Evolutionary conservation across 1,140 invertebrate species (phyloP), one percentile per base, ranked within the genome.

Genomic region (Drosophila pachea): DNA sequence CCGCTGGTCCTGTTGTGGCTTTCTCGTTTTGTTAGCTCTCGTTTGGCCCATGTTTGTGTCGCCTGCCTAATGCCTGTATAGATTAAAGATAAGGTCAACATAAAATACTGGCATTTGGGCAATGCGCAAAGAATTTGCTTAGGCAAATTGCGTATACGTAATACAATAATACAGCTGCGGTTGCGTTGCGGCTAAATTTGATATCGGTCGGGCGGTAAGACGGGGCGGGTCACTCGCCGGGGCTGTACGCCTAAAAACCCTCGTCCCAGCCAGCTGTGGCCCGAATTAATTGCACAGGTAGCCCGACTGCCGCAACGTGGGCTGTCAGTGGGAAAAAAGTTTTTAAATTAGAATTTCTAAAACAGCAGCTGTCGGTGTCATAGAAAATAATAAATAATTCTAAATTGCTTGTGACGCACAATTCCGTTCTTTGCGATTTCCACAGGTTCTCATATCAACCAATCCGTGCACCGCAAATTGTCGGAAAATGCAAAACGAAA

Each of bases 21-120:
- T 83, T 63, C 58, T 65, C 43, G 38, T 14, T 38, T 29, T 48
- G 56, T 49, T 49, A 45, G 63, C 22, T 35, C 32, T 22, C 48
- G 47, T 54, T 49, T 8, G 56, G 40, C 68, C 65, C 61, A 69
- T 72, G 73, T 73, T 86, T 78, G 58, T 79, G 81, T 86, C 76
- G 68, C 56, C 22, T 59, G 70, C 54, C 67, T 84, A 84, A 84
- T 84, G 76, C 81, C 67, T 70, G 76, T 86, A 76, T 86, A 84
- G 81, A 84, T 84, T 86, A 86, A 70, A 84, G 79, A 86, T 84
- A 81, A 84, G 73, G 56, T 61, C 70, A 64, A 86, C 71, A 73
- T 76, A 73, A 86, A 81, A 86, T 58, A 61, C 49, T 48, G 62
- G 56, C 50, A 56, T 73, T 55, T 62, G 9, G 45, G 38, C 64